A percentile compares a stretch with the other conserved stretches of the same genome.
phyloP scores from a whole-genome alignment of 2,888 invertebrate species.

The Tenthredo distinguenda region DNA sequence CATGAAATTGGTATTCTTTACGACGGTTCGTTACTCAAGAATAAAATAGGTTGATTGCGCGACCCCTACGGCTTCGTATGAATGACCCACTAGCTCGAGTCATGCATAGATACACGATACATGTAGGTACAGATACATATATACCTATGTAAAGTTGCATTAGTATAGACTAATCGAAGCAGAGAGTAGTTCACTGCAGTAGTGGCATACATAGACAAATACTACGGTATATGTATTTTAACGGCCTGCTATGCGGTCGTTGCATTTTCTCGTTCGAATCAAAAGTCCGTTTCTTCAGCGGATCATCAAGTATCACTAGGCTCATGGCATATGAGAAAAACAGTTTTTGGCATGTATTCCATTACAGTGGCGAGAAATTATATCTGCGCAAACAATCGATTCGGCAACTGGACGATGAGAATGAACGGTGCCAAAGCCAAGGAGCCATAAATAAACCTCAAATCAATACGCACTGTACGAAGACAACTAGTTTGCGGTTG shows the following conservation, averaged over 20 bases:
- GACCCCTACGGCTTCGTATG: not conserved
- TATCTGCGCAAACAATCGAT: not conserved
- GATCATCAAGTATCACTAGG: not conserved
- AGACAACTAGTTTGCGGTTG: not conserved
- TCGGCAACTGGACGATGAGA: not conserved
- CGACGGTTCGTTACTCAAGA: not conserved
- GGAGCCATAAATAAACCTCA: not conserved
- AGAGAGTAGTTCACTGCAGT: not conserved
- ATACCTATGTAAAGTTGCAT: not conserved
- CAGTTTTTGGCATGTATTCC: not conserved
- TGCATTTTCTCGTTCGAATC: not conserved
- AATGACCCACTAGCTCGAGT: not conserved
- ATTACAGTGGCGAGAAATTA: not conserved
- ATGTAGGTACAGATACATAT: not conserved
- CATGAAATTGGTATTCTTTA: conserved; percentile 8
- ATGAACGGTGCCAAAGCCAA: not conserved
- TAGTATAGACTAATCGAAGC: not conserved
- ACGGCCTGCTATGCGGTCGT: not conserved
- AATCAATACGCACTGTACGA: not conserved
- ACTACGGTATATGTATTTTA: not conserved
- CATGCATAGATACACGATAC: not conserved
- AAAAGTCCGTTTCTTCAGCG: not conserved
- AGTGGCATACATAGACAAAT: not conserved
- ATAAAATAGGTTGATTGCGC: conserved; percentile 6
- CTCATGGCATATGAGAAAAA: not conserved